Base-by-base conservation (phyloP, 2,113 vertebrate genomes). In the Phalacrocorax brasilianus region DNA sequence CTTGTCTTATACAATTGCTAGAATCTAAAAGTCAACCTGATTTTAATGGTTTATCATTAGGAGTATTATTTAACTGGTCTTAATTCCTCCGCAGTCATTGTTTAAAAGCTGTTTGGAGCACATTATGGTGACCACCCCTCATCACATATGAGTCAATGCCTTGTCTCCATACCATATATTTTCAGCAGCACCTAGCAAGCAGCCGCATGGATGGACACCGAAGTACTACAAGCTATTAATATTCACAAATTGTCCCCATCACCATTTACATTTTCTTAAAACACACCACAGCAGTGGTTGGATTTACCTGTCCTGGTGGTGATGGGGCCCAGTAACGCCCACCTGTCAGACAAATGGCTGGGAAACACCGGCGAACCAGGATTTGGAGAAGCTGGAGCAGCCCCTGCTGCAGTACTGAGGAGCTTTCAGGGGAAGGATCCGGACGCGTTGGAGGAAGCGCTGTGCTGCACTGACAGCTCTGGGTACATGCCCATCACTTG, bases 21-120 rank as follows among this genome's bases (percentile, higher is more conserved):
- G 66, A 85, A 95, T 77, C 78, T 70, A 66, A 91, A 94, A 93
- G 85, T 55, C 89, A 73, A 82, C 85, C 89, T 58, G 78, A 85
- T 96, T 96, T 94, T 95, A 96, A 89, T 73, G 78, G 66, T 94
- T 95, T 89, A 85, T 95, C 66, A 68, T 95, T 95, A 91, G 84
- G 55, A n/a, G 62, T 70, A 91, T 96, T 95, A 93, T 94, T 95
- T 94, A 93, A 77, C 50, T 76, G 88, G 78, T 95, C 66, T 95
- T 89, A 89, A 94, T 66, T 94, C 74, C 38, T 52, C 53, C 0
- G 1, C 63, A 82, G 49, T 17, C 74, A 53, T 91, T 42, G 85
- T 91, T 82, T 91, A 59, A 75, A 75, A 88, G 87, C 87, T 35
- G 84, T 85, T 91, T 68, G 87, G 89, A 94, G 87, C 66, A 30